Evolutionary conservation across 2,797 vertebrate genomes (phyloP), one percentile per base, ranked within the genome.

Genomic region (Sebastes diploproa): DNA sequence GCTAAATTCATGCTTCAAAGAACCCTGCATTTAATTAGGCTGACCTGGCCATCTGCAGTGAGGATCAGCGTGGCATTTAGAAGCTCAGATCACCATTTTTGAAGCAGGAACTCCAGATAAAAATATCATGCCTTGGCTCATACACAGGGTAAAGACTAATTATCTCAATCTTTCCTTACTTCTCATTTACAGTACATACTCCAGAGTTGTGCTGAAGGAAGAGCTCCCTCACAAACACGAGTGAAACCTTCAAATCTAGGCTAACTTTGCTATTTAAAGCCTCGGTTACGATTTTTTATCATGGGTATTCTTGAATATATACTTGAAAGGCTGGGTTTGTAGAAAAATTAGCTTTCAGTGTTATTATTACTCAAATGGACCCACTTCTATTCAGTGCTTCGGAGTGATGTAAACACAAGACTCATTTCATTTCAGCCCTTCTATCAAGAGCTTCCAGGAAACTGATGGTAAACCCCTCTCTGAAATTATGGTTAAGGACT

Each of bases 21-120:
- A 84, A 36, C 36, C 20, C 20, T 67, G 46, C 75, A 78, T 91
- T 90, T 90, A 92, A 94, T 93, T 88, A 90, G 76, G 66, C 72
- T 42, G 72, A 34, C 72, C 64, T 69, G 88, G 76, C 81, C 83
- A 86, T 91, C 86, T 89, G 84, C 63, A 84, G 78, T 4, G 72
- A 82, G 80, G 76, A 83, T 80, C 80, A 84, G 63, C 61, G 32
- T 64, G 78, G 79, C 76, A 71, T 82, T 90, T 83, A 78, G 67
- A 58, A 78, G 83, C 75, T 81, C 66, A 89, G 54, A 84, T 73
- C 68, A 74, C 27, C 67, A 55, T 60, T 84, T 89, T 78, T 63
- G 2, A 77, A 76, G 66, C 61, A 81, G 46, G 38, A 67, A 75
- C 81, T 82, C 70, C n/a, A 61, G 46, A 80, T 71, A 74, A 69